A percentile compares a stretch with the other conserved stretches of the same genome.
phyloP scores from a whole-genome alignment of 92 coral and sea anemone species.

The Nematostella vectensis region DNA sequence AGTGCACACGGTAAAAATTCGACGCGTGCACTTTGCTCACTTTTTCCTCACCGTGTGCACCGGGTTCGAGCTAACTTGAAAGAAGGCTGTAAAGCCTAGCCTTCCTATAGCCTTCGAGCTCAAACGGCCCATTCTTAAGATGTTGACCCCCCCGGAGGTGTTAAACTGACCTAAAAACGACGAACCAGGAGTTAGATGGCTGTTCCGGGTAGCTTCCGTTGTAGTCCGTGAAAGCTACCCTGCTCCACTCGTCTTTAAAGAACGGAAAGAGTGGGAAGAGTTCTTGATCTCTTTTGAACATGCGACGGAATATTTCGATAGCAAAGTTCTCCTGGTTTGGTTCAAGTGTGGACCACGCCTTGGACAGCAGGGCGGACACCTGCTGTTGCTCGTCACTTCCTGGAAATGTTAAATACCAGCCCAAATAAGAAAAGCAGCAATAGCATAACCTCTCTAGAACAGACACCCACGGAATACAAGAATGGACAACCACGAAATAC shows the following conservation, averaged over 20 bases:
- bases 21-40: too few species aligned
- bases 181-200: conserved; percentile 93
- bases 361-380: conserved; percentile 61
- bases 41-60: too few species aligned
- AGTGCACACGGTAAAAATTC: too few species aligned
- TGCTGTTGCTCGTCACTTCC: conserved; percentile 78
- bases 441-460: background rate
- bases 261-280: conserved; percentile 84
- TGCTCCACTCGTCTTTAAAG: conserved; percentile 92
- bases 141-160: background rate
- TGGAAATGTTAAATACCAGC: conserved; percentile 7
- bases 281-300: conserved; percentile 77
- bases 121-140: too few species aligned
- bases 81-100: too few species aligned
- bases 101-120: too few species aligned
- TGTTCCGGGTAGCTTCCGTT: conserved; percentile 78
- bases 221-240: conserved; percentile 83
- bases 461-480: too few species aligned
- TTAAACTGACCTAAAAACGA: conserved; percentile 83
- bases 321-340: conserved; percentile 82
- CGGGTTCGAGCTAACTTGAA: too few species aligned
- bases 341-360: conserved; percentile 72
- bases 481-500: too few species aligned
- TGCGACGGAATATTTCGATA: conserved; percentile 77
- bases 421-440: background rate